Percentiles rank a stretch among this genome's conserved stretches.
phyloP scores from a whole-genome alignment of 2,113 vertebrate species.

The Vidua chalybeata region DNA sequence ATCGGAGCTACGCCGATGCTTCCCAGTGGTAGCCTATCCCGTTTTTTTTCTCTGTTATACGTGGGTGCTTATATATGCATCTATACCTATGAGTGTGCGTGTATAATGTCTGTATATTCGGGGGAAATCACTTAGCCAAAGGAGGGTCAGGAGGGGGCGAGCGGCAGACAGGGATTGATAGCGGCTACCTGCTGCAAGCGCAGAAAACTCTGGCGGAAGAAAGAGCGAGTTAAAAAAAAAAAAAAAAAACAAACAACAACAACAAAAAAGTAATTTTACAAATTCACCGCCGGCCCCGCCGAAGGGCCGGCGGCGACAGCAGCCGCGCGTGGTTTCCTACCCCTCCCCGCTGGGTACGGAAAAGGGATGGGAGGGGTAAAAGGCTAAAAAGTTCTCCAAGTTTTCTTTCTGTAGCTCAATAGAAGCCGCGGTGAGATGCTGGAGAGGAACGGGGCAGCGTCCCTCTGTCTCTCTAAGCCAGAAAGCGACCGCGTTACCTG shows the following conservation, averaged over 20 bases:
- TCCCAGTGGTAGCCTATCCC: background rate
- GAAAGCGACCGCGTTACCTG: background rate
- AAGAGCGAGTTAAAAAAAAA: background rate
- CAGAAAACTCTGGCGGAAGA: background rate
- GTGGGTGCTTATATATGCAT: background rate
- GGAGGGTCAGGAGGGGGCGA: constrained; percentile 46
- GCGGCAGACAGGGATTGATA: background rate
- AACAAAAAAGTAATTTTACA: background rate
- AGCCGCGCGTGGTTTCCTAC: background rate
- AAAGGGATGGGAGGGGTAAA: background rate
- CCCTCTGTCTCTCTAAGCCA: background rate
- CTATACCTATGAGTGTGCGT: background rate
- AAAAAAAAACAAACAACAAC: background rate
- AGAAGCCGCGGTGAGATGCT: background rate
- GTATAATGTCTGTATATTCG: background rate
- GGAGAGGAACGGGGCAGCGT: background rate
- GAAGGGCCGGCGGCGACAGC: background rate
- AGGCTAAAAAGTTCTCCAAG: constrained; percentile 7
- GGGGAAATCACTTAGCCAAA: background rate
- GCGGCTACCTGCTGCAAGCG: background rate
- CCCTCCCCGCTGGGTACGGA: background rate
- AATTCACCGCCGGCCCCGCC: background rate
- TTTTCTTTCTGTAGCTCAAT: background rate
- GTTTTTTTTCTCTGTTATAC: background rate
- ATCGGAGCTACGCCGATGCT: background rate